These are phyloP conservation scores for Plagodis pulveraria DNA, from an alignment of 2,888 invertebrate genomes.

Conservation along the genomic window DNA sequence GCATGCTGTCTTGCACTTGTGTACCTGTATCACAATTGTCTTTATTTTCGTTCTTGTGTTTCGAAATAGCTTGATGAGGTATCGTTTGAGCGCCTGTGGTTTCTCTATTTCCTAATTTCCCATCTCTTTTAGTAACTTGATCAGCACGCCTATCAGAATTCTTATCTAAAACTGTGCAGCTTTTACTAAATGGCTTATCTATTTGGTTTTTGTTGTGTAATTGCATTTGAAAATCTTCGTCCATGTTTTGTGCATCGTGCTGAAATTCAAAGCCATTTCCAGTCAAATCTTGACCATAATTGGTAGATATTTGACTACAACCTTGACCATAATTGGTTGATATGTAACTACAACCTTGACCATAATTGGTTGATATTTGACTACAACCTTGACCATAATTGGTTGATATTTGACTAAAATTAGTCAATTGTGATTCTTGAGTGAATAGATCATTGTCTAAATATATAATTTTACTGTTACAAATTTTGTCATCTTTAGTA, in stretches of 20 bases:
- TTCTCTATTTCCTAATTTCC: slow-evolving; percentile 7
- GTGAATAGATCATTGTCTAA: slow-evolving; percentile 5
- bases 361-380: background rate
- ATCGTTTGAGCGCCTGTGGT: background rate
- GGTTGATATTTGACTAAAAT: background rate
- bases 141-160: background rate
- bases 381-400: slow-evolving; percentile 1
- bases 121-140: background rate
- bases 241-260: slow-evolving; percentile 6
- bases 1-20: background rate
- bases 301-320: background rate
- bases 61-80: no score
- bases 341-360: no score
- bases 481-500: background rate
- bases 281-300: background rate
- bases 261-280: background rate
- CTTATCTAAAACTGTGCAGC: slow-evolving; percentile 1
- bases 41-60: background rate
- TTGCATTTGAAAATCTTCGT: background rate
- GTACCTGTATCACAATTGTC: background rate
- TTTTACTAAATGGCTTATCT: background rate
- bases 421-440: slow-evolving; percentile 8
- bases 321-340: background rate
- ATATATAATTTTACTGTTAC: background rate
- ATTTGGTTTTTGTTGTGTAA: background rate